Base-by-base conservation (phyloP, 2,888 invertebrate genomes). In the Scaptodrosophila latifasciaeformis region DNA sequence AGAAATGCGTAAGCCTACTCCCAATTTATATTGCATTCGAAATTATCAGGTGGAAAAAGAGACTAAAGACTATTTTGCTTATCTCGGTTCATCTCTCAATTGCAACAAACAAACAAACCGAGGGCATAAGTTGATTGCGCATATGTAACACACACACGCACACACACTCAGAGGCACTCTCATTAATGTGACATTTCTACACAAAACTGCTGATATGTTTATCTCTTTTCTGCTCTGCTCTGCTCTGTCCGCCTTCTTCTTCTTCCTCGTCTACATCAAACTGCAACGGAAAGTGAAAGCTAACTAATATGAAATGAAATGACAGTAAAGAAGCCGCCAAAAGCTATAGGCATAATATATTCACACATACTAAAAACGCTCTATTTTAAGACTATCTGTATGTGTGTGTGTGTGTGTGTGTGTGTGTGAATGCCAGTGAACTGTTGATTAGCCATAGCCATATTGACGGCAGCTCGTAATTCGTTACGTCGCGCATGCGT, bases 251-350 rank as follows among this genome's bases (percentile, higher is more conserved):
- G 31, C 12, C 31, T 2, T 31, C 31, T n/a, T 31, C 2, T 31
- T n/a, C 2, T 2, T 10, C n/a, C 2, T 31, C 10, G 31, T 31
- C n/a, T 2, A 12, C 31, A 4, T 31, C 7, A 5, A 2, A n/a
- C 48, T 30, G 34, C 35, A n/a, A n/a, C 48, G 17, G 48, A 49
- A 49, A 49, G 48, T 49, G 48, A 49, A 49, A 49, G 48, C 48
- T 29, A 37, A 27, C 29, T 27, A 45, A 24, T 7, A 2, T n/a
- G n/a, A 27, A 27, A 5, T 24, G 24, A 24, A 7, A 7, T 7
- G 24, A 7, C 24, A 3, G 7, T 24, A 24, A 24, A 24, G 24
- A 24, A 24, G 24, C 24, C 24, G 24, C 24, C 24, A 7, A 31
- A 31, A 4, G 4, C 31, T 3, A n/a, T 12, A n/a, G 31, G 31